Base-by-base conservation (phyloP, 2,888 invertebrate genomes). In the Ophion obscuratus region DNA sequence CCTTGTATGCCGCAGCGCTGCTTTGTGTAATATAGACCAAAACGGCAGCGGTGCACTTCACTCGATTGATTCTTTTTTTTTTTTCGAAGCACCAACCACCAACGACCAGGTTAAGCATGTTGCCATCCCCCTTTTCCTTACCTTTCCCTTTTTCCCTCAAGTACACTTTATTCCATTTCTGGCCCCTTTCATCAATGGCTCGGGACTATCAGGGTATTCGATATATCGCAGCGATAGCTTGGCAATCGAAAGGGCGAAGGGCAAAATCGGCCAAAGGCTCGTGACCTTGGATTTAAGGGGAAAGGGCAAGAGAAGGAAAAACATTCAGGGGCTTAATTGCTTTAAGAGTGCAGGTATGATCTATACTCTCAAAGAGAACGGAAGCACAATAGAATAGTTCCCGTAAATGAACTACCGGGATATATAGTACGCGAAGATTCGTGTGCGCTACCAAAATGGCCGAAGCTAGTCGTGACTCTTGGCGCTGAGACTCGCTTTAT, bases 381-480 rank as follows among this genome's bases (percentile, higher is more conserved):
- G 11, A 27, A 81, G 44, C 44, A 75, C 76, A 78, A 85, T 71
- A 79, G 75, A 80, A 83, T 71, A 71, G 67, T 73, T 73, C 74
- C 4, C 31, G 27, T 67, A 61, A 14, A 70, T 79, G 71, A 71
- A 71, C 47, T 36, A 47, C 62, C 62, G 47, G 2, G 20, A 53
- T 17, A 44, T 59, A 36, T 9, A 53, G 61, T 61, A 40, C 31
- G n/a, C 61, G 40, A 24, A 75, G 24, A 57, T 40, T 68, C 68
- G 77, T 24, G 68, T 40, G 36, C 10, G 24, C 36, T 61, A 27
- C 31, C 44, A 31, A 27, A n/a, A 78, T 70, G 77, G 67, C 57
- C n/a, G 27, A 53, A 76, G 61, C 20, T 24, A 68, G 36, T 86
- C 83, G 83, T 83, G 83, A 86, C 83, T 81, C 77, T 77, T 83